Evolutionary conservation across 1,140 invertebrate genomes (phyloP).

Genomic region (Caerostris darwini): DNA sequence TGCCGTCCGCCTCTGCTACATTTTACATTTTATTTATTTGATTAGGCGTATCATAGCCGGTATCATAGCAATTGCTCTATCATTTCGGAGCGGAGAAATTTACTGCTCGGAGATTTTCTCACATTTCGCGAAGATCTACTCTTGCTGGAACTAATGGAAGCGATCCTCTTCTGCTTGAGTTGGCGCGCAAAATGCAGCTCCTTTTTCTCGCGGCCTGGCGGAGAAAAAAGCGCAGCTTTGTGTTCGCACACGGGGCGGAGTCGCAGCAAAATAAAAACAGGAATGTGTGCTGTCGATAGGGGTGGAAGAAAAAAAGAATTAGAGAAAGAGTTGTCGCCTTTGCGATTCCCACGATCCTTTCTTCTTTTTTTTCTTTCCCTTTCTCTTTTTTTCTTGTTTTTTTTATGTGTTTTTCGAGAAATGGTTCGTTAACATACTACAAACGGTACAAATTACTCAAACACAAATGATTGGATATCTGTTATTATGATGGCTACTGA

Average conservation of each 20-base stretch:
- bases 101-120: slow-evolving; percentile 73
- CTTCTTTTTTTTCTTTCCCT: not conserved
- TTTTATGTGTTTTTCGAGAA: not conserved
- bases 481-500: too few relatives aligned
- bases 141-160: slow-evolving; percentile 66
- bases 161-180: slow-evolving; percentile 60
- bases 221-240: slow-evolving; percentile 49
- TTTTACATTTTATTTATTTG: slow-evolving; percentile 71
- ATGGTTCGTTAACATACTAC: slow-evolving; percentile 25
- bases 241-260: slow-evolving; percentile 33
- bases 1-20: not conserved
- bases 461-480: too few relatives aligned
- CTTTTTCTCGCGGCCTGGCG: slow-evolving; percentile 24
- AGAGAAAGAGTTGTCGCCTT: slow-evolving; percentile 37
- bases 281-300: slow-evolving; percentile 16
- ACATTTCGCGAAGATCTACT: slow-evolving; percentile 25
- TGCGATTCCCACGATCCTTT: not conserved
- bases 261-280: slow-evolving; percentile 3
- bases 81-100: slow-evolving; percentile 64
- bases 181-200: slow-evolving; percentile 62
- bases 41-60: slow-evolving; percentile 70
- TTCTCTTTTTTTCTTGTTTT: not conserved
- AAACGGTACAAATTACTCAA: not conserved
- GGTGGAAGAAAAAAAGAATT: slow-evolving; percentile 1
- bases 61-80: slow-evolving; percentile 73